Evolutionary conservation across 1,140 invertebrate genomes (phyloP).

Genomic region (Ruditapes philippinarum): DNA sequence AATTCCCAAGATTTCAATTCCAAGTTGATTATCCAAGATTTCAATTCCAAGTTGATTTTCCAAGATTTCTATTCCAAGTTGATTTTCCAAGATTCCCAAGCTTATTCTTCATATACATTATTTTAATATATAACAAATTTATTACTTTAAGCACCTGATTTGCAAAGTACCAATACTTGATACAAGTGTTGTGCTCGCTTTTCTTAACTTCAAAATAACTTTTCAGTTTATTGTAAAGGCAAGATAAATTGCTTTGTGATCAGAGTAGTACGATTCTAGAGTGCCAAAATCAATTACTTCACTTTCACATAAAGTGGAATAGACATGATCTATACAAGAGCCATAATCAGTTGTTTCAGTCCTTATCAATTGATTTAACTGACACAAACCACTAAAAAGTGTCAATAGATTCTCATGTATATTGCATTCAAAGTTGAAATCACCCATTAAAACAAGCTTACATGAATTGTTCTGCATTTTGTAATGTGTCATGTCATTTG

Average conservation of each 20-base stretch:
- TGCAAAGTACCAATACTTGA: no score
- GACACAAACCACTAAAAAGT: background rate
- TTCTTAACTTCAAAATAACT: no score
- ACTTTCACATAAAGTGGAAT: background rate
- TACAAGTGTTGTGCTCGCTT: no score
- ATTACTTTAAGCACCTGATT: no score
- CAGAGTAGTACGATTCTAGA: slow-evolving; percentile 54
- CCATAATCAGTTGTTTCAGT: slow-evolving; percentile 35
- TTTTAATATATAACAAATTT: no score
- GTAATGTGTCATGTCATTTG: background rate
- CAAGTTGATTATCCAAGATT: no score
- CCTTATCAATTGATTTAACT: background rate
- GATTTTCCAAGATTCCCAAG: no score
- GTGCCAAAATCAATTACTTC: background rate
- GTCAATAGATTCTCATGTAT: background rate
- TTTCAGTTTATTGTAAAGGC: no score
- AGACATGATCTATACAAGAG: slow-evolving; percentile 41
- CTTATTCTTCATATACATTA: no score
- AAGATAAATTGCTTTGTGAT: background rate
- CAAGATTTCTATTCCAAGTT: no score
- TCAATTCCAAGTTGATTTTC: no score
- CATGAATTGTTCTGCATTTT: background rate
- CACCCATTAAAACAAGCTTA: slow-evolving; percentile 8
- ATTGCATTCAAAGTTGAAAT: slow-evolving; percentile 39
- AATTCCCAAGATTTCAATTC: no score